Conservation (phyloP, 2,888 invertebrate genomes). For the Didymodactylos carnosus region DNA sequence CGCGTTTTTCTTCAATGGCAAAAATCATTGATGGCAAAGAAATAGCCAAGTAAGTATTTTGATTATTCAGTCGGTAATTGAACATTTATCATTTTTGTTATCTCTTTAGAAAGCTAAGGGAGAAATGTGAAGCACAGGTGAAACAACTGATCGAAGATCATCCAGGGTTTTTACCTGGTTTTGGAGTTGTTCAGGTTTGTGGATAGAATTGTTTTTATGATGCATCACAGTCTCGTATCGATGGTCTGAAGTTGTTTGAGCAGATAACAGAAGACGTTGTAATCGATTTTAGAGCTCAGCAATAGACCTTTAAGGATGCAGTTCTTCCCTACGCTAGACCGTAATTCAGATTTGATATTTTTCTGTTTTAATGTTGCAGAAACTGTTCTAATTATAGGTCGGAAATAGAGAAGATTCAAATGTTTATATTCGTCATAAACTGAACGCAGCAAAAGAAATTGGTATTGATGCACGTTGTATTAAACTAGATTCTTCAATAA, state of each 20-base stretch:
- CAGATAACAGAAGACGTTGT: too few relatives aligned
- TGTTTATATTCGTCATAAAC: conserved; percentile 13
- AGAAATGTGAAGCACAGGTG: neutral
- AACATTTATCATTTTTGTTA: neutral
- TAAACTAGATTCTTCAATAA: conserved; percentile 6
- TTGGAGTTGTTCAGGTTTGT: neutral
- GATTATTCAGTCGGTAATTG: neutral
- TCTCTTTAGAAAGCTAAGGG: neutral
- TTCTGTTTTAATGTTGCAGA: too few relatives aligned
- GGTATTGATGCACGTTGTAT: conserved; percentile 6
- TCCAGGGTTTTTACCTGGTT: neutral
- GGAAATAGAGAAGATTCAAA: conserved; percentile 11
- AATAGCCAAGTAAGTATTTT: neutral
- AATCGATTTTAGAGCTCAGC: too few relatives aligned
- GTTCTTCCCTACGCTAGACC: too few relatives aligned
- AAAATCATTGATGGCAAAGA: neutral
- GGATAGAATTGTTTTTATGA: too few relatives aligned
- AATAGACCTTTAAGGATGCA: too few relatives aligned
- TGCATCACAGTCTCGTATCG: too few relatives aligned
- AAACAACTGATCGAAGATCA: neutral
- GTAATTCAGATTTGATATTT: too few relatives aligned
- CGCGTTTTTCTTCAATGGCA: too few relatives aligned
- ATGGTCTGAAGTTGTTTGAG: too few relatives aligned
- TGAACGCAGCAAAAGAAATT: conserved; percentile 11
- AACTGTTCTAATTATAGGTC: too few relatives aligned